Conservation (phyloP, 2,888 invertebrate species). For the Hirtodrosophila trivittata region DNA sequence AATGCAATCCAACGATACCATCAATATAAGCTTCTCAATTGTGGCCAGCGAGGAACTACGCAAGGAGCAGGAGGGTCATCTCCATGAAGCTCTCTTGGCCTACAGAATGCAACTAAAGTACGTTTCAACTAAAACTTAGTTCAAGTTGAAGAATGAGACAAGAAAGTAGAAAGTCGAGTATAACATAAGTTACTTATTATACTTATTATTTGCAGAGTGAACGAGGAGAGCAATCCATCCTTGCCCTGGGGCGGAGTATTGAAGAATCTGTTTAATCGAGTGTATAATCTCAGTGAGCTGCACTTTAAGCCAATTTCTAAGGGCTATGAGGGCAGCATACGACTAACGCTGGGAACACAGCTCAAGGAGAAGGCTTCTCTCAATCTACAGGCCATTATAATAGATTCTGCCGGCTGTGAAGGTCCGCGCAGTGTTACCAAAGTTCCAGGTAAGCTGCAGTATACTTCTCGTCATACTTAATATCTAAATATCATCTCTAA, state of each 20-base stretch:
- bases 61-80: constrained; percentile 35
- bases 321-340: constrained; percentile 58
- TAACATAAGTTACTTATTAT: no score
- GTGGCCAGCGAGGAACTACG: constrained; percentile 47
- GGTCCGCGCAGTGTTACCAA: constrained; percentile 66
- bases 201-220: constrained; percentile 63
- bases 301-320: constrained; percentile 43
- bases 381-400: constrained; percentile 69
- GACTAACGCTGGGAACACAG: constrained; percentile 48
- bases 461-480: background rate
- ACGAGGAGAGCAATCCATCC: constrained; percentile 77
- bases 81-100: constrained; percentile 31
- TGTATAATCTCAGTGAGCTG: constrained; percentile 65
- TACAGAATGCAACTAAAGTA: constrained; percentile 60
- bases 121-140: constrained; percentile 18
- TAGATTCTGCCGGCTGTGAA: constrained; percentile 72
- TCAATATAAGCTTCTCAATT: constrained; percentile 73
- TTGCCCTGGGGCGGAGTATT: constrained; percentile 81
- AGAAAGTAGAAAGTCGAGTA: no score
- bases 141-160: background rate
- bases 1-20: constrained; percentile 64
- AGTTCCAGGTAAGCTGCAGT: constrained; percentile 60
- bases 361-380: constrained; percentile 64
- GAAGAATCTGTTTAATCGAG: constrained; percentile 61
- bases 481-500: background rate